Evolutionary conservation across 1,140 invertebrate species (phyloP).

Genomic region (Aporrectodea caliginosa): DNA sequence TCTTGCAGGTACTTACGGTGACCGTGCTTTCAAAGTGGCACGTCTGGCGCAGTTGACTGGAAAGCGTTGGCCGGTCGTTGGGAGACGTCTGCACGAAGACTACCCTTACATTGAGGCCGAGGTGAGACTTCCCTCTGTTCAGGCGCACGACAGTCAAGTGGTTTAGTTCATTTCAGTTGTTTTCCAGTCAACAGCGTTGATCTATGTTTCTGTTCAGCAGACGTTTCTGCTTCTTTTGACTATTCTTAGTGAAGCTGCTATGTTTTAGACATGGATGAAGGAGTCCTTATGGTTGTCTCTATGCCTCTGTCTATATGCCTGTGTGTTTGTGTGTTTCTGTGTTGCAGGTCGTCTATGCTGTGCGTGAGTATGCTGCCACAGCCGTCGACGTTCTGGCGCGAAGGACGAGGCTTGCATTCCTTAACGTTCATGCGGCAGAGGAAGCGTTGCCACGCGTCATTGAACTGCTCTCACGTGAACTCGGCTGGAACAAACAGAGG

Average conservation of each 20-base stretch:
- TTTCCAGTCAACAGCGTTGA: no score
- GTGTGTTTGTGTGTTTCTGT: no score
- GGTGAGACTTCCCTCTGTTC: conserved; percentile 60
- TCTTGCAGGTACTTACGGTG: conserved; percentile 92
- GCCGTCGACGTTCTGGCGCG: conserved; percentile 95
- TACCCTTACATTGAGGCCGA: conserved; percentile 99
- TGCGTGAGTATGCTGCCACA: conserved; percentile 91
- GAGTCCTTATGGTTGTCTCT: no score
- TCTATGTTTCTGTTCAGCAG: no score
- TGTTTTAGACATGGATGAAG: no score
- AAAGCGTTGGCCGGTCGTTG: conserved; percentile 91
- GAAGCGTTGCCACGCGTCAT: conserved; percentile 88
- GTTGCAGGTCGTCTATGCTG: conserved; percentile 76
- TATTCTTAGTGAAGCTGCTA: no score
- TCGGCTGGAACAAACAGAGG: conserved; percentile 81
- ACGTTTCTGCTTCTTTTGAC: no score
- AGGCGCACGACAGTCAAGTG: no score
- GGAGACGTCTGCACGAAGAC: conserved; percentile 90
- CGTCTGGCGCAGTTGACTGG: conserved; percentile 93
- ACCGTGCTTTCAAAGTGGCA: conserved; percentile 93
- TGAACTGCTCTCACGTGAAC: conserved; percentile 93
- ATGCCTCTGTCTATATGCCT: no score
- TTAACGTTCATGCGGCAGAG: conserved; percentile 89
- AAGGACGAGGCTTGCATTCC: conserved; percentile 85
- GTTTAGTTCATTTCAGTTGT: no score